phyloP scores from a whole-genome alignment of 2,113 vertebrate species.

The Scomber colias region DNA sequence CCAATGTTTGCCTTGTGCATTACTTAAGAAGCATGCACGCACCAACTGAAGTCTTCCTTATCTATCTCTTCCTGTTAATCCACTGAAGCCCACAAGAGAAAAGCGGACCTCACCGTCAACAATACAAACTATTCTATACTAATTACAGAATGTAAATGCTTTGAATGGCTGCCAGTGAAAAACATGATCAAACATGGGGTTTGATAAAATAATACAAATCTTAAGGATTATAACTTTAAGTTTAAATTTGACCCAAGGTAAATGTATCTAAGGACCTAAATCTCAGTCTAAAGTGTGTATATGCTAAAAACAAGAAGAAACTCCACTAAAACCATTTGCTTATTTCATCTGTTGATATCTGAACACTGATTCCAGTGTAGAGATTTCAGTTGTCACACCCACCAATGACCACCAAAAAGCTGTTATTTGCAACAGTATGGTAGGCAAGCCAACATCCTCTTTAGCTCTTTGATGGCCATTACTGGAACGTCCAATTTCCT shows the following conservation, averaged over 20 bases:
- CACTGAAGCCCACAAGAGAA: background rate
- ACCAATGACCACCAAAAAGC: slow-evolving; percentile 49
- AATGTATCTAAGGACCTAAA: background rate
- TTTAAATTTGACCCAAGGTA: background rate
- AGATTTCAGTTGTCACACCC: slow-evolving; percentile 60
- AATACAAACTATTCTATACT: background rate
- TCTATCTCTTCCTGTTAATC: background rate
- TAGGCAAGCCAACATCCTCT: slow-evolving; percentile 73
- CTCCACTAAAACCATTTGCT: background rate
- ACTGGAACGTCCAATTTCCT: slow-evolving; percentile 44
- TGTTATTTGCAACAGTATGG: slow-evolving; percentile 71
- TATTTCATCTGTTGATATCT: slow-evolving; percentile 9
- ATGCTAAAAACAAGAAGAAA: slow-evolving; percentile 10
- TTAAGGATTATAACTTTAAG: slow-evolving; percentile 12
- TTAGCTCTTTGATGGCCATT: slow-evolving; percentile 30
- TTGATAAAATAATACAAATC: background rate
- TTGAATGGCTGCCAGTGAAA: background rate
- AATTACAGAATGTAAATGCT: background rate
- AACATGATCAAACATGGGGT: background rate
- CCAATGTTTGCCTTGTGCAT: background rate
- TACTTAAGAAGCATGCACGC: background rate
- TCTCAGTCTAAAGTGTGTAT: slow-evolving; percentile 3
- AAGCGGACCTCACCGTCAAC: background rate
- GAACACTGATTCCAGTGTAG: slow-evolving; percentile 48
- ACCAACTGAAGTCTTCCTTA: background rate